These are phyloP conservation scores for Nilaparvata lugens DNA, from an alignment of 1,140 invertebrate species.

Conservation along the genomic window DNA sequence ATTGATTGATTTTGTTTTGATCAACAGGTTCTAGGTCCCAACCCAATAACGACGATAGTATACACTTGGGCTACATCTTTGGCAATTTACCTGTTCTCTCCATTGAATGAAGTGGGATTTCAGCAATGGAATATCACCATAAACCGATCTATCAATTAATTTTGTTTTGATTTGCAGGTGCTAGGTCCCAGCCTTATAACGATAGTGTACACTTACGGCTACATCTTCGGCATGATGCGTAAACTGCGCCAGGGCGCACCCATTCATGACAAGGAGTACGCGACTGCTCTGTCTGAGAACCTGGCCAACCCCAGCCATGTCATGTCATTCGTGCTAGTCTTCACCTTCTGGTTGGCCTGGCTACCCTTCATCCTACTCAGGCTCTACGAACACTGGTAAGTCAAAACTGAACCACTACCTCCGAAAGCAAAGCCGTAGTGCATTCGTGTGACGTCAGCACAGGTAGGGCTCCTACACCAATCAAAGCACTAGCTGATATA, in stretches of 20 bases:
- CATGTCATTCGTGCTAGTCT: constrained; percentile 86
- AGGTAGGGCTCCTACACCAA: no score
- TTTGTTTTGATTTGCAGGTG: constrained; percentile 1
- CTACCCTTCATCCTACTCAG: constrained; percentile 74
- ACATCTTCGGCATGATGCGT: constrained; percentile 85
- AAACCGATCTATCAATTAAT: no score
- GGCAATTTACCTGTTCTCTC: no score
- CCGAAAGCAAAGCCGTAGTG: no score
- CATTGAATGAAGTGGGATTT: no score
- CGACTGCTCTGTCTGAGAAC: constrained; percentile 81
- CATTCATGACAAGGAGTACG: constrained; percentile 89
- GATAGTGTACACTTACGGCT: constrained; percentile 85
- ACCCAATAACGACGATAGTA: no score
- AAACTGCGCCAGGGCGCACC: constrained; percentile 65
- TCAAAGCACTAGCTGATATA: no score
- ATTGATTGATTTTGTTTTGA: no score
- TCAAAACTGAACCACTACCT: neutral
- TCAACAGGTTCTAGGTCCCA: no score
- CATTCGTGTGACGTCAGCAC: no score
- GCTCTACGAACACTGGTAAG: constrained; percentile 40
- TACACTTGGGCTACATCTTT: no score
- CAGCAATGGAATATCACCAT: no score
- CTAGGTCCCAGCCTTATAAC: constrained; percentile 87
- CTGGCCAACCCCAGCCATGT: constrained; percentile 86
- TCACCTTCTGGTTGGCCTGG: constrained; percentile 88